Conservation (phyloP, 2,888 invertebrate genomes). For the Euphydryas editha region DNA sequence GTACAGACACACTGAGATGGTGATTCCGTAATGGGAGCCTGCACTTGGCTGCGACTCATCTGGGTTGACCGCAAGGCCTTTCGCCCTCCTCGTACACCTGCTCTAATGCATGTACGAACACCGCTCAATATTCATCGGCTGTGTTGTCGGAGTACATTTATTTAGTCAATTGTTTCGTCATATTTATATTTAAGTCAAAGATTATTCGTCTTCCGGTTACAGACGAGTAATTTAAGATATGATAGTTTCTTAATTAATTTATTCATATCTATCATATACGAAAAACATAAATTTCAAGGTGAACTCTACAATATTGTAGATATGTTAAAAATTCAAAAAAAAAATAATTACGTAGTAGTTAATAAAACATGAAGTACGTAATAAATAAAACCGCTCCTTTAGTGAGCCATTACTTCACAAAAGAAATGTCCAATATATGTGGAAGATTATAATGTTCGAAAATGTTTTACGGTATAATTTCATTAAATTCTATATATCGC, state of each 20-base stretch:
- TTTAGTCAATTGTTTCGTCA: constrained; percentile 18
- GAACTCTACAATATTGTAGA: background rate
- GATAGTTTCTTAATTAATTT: background rate
- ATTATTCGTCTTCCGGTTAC: constrained; percentile 9
- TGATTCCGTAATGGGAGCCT: constrained; percentile 53
- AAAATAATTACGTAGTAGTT: background rate
- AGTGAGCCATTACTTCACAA: background rate
- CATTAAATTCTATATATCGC: background rate
- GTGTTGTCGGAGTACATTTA: constrained; percentile 9
- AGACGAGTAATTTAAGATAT: background rate
- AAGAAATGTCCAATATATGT: no score
- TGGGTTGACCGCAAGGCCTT: constrained; percentile 71
- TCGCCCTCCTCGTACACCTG: constrained; percentile 49
- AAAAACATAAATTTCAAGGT: background rate
- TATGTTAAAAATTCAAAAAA: background rate
- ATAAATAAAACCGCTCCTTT: background rate
- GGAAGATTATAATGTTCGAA: no score
- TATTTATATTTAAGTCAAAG: constrained; percentile 13
- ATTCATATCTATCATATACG: background rate
- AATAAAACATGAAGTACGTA: constrained; percentile 2
- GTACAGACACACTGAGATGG: constrained; percentile 59
- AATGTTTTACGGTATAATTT: no score
- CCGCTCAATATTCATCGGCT: constrained; percentile 37
- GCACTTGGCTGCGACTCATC: constrained; percentile 56
- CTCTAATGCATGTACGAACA: constrained; percentile 32